Evolutionary conservation across 2,113 vertebrate genomes (phyloP).

Genomic region (Toxotes jaculatrix): DNA sequence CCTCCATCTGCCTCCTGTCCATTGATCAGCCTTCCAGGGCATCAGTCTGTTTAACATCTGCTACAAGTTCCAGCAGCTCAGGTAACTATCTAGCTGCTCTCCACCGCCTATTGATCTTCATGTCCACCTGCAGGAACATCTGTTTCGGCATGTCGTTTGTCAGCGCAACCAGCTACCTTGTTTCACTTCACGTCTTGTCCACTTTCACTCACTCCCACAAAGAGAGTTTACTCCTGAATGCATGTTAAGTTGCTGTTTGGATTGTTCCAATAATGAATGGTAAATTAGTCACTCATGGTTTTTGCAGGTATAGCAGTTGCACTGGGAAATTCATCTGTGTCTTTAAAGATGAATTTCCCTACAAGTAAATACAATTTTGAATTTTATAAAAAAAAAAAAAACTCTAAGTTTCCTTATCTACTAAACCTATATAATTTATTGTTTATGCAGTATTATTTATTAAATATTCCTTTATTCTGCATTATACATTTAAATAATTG

Average conservation of each 20-base stretch:
- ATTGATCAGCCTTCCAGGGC: conserved; percentile 87
- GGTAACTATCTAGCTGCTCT: conserved; percentile 84
- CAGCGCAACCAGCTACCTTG: conserved; percentile 74
- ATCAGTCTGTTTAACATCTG: conserved; percentile 88
- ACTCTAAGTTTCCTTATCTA: neutral
- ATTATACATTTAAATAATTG: neutral
- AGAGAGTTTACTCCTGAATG: conserved; percentile 47
- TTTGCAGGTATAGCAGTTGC: neutral
- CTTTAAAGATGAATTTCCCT: neutral
- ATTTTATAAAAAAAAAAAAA: neutral
- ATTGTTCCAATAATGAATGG: conserved; percentile 54
- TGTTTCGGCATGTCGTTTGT: conserved; percentile 82
- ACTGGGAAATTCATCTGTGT: conserved; percentile 1
- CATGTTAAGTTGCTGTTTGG: conserved; percentile 57
- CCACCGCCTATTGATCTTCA: conserved; percentile 83
- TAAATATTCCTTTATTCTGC: neutral
- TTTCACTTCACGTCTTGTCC: conserved; percentile 71
- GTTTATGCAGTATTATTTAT: neutral
- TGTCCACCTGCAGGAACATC: conserved; percentile 88
- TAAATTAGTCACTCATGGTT: conserved; percentile 36
- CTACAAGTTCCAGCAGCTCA: conserved; percentile 84
- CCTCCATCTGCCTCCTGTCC: conserved; percentile 87
- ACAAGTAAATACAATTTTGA: neutral
- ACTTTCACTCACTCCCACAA: conserved; percentile 74
- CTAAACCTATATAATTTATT: neutral